A percentile compares a stretch with the other conserved stretches of the same genome.
phyloP scores from a whole-genome alignment of 2,113 vertebrate genomes.

The Rostratula benghalensis region DNA sequence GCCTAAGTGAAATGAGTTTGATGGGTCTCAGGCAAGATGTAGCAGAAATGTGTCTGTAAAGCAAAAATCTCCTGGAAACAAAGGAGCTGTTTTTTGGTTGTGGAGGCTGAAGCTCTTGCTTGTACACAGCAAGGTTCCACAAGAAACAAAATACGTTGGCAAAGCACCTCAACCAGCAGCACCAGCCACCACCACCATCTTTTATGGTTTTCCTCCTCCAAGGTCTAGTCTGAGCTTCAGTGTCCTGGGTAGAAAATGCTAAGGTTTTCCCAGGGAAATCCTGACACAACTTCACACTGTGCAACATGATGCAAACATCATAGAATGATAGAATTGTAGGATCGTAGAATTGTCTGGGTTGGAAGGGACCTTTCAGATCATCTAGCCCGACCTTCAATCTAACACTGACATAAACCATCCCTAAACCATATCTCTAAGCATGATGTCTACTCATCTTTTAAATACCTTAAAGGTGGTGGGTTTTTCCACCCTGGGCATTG shows the following conservation, averaged over 20 bases:
- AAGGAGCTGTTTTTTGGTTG: rapidly evolving
- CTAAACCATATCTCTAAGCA: too few relatives aligned
- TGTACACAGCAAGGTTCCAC: rapidly evolving
- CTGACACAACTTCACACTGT: neutral
- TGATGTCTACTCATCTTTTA: too few relatives aligned
- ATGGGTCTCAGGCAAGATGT: neutral
- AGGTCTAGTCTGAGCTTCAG: neutral
- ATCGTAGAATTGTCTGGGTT: too few relatives aligned
- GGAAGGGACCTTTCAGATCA: too few relatives aligned
- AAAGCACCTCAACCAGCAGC: neutral
- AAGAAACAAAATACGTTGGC: neutral
- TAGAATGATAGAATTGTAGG: too few relatives aligned
- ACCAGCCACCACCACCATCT: neutral
- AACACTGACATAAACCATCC: too few relatives aligned
- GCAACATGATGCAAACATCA: neutral
- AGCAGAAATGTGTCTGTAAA: neutral
- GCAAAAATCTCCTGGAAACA: neutral
- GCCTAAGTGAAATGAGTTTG: neutral
- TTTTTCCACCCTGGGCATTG: neutral
- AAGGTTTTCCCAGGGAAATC: neutral
- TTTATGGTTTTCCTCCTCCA: neutral
- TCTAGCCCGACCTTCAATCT: too few relatives aligned
- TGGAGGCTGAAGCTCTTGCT: neutral
- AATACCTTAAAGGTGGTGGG: neutral
- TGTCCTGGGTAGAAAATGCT: neutral